Evolutionary conservation across 2,797 vertebrate species (phyloP).

Genomic region (Oreochromis mossambicus): DNA sequence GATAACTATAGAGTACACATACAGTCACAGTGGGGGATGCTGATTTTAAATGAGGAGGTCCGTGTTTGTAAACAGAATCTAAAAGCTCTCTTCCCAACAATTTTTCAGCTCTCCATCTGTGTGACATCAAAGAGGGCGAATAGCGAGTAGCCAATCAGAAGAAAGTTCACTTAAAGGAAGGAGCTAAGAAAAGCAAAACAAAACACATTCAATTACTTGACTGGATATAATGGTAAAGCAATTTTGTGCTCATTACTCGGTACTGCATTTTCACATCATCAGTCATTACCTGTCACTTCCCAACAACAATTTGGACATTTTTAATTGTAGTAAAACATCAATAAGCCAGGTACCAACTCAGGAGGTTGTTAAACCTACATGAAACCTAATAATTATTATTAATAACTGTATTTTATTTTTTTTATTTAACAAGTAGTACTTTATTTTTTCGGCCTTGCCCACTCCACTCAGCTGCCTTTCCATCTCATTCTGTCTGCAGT

Average conservation of each 20-base stretch:
- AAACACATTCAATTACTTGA: background rate
- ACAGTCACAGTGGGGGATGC: background rate
- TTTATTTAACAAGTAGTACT: background rate
- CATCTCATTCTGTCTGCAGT: background rate
- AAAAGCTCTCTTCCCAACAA: background rate
- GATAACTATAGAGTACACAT: background rate
- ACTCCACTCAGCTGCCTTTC: background rate
- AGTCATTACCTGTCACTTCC: background rate
- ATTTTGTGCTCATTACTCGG: background rate
- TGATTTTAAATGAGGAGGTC: background rate
- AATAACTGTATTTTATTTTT: background rate
- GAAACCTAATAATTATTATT: background rate
- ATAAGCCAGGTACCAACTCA: background rate
- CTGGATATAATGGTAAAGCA: accelerated
- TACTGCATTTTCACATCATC: background rate
- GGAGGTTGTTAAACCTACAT: background rate
- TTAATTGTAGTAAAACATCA: background rate
- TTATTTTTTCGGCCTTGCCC: background rate
- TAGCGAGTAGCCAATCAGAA: background rate
- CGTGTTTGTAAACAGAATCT: background rate
- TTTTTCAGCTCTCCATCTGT: background rate
- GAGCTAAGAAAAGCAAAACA: background rate
- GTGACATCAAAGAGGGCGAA: accelerated
- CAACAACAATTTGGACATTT: background rate
- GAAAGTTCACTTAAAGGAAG: background rate